A percentile compares a stretch with the other conserved stretches of the same genome.
Evolutionary conservation across 2,113 vertebrate genomes (phyloP).

Genomic region (Procavia capensis): DNA sequence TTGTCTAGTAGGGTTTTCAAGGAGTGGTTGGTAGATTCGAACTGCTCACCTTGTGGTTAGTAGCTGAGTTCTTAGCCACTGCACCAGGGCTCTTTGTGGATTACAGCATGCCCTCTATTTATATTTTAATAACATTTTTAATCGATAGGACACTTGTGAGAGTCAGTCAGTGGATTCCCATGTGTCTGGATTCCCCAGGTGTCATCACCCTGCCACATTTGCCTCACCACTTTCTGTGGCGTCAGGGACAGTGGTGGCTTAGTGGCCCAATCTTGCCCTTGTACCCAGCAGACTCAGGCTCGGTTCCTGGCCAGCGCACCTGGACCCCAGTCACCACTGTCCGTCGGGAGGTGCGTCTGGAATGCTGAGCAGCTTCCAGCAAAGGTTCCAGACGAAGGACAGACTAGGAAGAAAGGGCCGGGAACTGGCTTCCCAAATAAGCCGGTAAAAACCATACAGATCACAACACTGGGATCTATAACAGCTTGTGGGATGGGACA

Average conservation of each 20-base stretch:
- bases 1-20: too few relatives aligned
- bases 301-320: background rate
- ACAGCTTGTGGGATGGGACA: background rate
- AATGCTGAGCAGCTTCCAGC: background rate
- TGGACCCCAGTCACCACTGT: background rate
- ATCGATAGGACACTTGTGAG: background rate
- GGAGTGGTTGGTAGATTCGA: too few relatives aligned
- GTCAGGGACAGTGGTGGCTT: background rate
- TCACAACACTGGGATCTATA: background rate
- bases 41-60: too few relatives aligned
- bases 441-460: background rate
- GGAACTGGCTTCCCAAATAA: background rate
- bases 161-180: background rate
- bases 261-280: background rate
- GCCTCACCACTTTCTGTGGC: background rate
- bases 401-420: background rate
- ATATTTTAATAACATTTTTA: background rate
- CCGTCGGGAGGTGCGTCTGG: background rate
- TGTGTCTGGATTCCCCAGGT: background rate
- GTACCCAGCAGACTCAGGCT: background rate
- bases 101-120: background rate
- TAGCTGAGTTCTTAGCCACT: too few relatives aligned
- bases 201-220: background rate
- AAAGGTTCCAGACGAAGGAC: background rate
- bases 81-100: too few relatives aligned